Percentiles rank a stretch among this genome's conserved stretches.
These are phyloP conservation scores for Paraescarpia echinospica DNA, from an alignment of 1,140 invertebrate genomes.

Conservation along the genomic window DNA sequence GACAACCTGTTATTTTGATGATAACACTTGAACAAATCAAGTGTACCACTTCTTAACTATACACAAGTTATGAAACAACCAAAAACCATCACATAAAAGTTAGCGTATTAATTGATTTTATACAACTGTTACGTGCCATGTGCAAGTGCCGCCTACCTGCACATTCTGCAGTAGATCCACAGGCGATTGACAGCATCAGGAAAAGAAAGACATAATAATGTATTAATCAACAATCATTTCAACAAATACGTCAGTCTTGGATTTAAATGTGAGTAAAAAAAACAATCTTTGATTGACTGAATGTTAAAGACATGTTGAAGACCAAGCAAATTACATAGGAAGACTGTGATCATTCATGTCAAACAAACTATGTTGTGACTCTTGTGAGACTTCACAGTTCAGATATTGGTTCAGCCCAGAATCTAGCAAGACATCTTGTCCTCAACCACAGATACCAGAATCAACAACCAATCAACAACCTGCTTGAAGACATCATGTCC, in stretches of 20 bases:
- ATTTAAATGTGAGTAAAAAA: background rate
- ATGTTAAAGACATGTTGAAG: background rate
- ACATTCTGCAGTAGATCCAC: background rate
- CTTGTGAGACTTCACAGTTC: no score
- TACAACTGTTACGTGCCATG: background rate
- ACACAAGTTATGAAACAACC: no score
- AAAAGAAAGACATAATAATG: background rate
- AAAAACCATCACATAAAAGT: no score
- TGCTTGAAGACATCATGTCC: background rate
- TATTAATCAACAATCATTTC: background rate
- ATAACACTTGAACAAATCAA: no score
- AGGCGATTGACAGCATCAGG: background rate
- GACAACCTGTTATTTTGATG: no score
- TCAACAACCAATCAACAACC: background rate
- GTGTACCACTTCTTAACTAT: no score
- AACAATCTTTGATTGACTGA: background rate
- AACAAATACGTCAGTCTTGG: background rate
- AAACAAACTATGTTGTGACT: background rate
- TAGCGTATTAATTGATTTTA: no score
- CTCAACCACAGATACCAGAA: no score
- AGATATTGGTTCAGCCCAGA: background rate
- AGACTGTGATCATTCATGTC: background rate
- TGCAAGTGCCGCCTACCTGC: background rate
- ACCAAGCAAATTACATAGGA: background rate
- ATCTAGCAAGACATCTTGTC: no score